Percentiles rank a stretch among this genome's conserved stretches.
Evolutionary conservation across 2,113 vertebrate genomes (phyloP).

Genomic region (Rhombomys opimus): DNA sequence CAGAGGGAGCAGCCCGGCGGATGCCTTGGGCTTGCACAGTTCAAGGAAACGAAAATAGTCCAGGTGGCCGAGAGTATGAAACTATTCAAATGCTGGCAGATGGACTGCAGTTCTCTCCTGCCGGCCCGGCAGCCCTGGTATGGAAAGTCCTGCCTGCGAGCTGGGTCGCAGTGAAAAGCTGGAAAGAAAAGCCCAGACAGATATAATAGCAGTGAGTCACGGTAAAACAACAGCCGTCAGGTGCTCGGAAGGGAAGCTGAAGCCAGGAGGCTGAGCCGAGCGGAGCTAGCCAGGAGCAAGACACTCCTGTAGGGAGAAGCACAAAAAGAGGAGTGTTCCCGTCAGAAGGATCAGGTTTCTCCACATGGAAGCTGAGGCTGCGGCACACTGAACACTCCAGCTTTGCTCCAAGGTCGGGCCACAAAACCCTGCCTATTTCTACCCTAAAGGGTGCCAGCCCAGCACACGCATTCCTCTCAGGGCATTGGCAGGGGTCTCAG

Average conservation of each 20-base stretch:
- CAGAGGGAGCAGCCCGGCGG: not conserved
- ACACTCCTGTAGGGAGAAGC: not conserved
- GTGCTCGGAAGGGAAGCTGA: not conserved
- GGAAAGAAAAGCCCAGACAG: slow-evolving; percentile 40
- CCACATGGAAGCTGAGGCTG: slow-evolving; percentile 8
- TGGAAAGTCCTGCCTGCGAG: slow-evolving; percentile 10
- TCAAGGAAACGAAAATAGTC: not conserved
- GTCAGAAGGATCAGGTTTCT: slow-evolving; percentile 37
- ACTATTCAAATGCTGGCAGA: slow-evolving; percentile 28
- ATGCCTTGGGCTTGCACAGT: not conserved
- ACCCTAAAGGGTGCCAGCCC: not conserved
- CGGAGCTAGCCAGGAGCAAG: not conserved
- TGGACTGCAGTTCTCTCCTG: slow-evolving; percentile 40
- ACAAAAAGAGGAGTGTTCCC: slow-evolving; percentile 65
- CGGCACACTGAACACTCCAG: not conserved
- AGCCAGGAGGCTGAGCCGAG: not conserved
- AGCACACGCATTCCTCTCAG: not conserved
- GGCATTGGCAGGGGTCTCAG: not conserved
- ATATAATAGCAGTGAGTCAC: slow-evolving; percentile 23
- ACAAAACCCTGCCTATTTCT: slow-evolving; percentile 50
- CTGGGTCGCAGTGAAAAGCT: not conserved
- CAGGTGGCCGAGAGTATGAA: slow-evolving; percentile 22
- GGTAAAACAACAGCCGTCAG: not conserved
- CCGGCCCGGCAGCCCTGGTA: not conserved
- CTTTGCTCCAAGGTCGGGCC: slow-evolving; percentile 38